Evolutionary conservation across 2,888 invertebrate species (phyloP).

Genomic region (Drosophila paranaensis): DNA sequence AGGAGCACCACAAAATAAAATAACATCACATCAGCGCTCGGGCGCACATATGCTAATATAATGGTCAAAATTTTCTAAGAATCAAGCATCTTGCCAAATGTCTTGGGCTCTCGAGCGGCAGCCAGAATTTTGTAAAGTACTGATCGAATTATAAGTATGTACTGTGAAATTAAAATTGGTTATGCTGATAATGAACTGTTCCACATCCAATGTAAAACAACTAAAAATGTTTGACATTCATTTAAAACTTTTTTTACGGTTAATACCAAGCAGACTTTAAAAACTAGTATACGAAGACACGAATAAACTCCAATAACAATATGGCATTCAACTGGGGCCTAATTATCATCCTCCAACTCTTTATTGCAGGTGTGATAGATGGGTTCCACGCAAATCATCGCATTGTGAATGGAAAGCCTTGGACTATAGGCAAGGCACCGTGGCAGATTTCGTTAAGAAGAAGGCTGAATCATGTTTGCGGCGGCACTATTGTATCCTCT

Average conservation of each 20-base stretch:
- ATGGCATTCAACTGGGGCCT: neutral
- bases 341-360: neutral
- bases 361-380: too few species aligned
- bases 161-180: neutral
- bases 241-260: neutral
- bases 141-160: too few species aligned
- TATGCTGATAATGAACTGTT: neutral
- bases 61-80: too few species aligned
- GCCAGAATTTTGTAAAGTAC: too few species aligned
- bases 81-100: too few species aligned
- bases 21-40: too few species aligned
- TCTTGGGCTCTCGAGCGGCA: too few species aligned
- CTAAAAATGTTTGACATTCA: neutral
- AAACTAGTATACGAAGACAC: neutral
- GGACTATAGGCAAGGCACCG: neutral
- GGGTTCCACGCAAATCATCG: neutral
- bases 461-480: neutral
- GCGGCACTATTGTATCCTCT: neutral
- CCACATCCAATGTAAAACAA: neutral
- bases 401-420: neutral
- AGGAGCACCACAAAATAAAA: too few species aligned
- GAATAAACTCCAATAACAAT: neutral
- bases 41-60: too few species aligned
- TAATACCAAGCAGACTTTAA: neutral
- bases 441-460: neutral